phyloP scores from a whole-genome alignment of 2,797 vertebrate genomes.

The Tenualosa ilisha region DNA sequence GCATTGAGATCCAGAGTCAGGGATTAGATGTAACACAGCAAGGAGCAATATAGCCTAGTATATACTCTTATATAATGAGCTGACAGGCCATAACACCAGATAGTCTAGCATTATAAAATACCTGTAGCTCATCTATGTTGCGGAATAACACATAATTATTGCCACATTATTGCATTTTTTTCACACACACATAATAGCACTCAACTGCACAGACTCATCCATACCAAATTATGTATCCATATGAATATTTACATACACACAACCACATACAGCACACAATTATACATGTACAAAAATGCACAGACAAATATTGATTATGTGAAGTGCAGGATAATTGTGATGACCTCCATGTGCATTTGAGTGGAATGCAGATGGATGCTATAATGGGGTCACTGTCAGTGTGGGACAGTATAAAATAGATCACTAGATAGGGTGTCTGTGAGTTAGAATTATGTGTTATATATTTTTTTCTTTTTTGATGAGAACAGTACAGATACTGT shows the following conservation, averaged over 20 bases:
- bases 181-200: no score
- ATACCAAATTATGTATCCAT: no score
- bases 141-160: no score
- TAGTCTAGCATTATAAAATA: no score
- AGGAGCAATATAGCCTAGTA: no score
- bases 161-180: no score
- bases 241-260: not conserved
- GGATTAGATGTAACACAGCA: no score
- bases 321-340: slow-evolving; percentile 43
- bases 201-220: no score
- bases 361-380: slow-evolving; percentile 71
- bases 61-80: no score
- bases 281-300: not conserved
- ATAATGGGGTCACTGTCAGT: slow-evolving; percentile 73
- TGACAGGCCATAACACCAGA: no score
- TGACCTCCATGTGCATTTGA: slow-evolving; percentile 77
- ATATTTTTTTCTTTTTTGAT: slow-evolving; percentile 19
- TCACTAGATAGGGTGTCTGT: slow-evolving; percentile 58
- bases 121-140: no score
- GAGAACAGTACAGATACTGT: not conserved
- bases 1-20: no score
- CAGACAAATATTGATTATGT: slow-evolving; percentile 41
- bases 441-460: slow-evolving; percentile 23
- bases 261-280: not conserved
- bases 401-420: slow-evolving; percentile 64